A percentile compares a stretch with the other conserved stretches of the same genome.
Conservation (phyloP, 2,888 invertebrate species). For the Apodemia duryi region DNA sequence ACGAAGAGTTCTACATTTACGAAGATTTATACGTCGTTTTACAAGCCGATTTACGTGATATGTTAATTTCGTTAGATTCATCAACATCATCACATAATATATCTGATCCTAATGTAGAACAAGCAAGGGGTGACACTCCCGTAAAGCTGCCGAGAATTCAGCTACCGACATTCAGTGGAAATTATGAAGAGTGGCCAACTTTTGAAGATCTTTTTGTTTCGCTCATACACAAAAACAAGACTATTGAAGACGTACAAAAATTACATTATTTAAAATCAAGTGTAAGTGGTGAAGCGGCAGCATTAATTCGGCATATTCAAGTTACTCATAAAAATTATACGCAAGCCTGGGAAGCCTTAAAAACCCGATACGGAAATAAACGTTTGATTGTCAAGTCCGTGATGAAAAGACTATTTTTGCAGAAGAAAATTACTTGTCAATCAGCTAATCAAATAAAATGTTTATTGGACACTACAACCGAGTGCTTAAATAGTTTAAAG, state of each 20-base stretch:
- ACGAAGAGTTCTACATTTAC: slow-evolving; percentile 26
- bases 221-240: slow-evolving; percentile 17
- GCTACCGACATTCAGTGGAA: slow-evolving; percentile 19
- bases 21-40: slow-evolving; percentile 23
- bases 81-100: no score
- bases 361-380: slow-evolving; percentile 20
- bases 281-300: slow-evolving; percentile 25
- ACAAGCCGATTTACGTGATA: slow-evolving; percentile 21
- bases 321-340: slow-evolving; percentile 22
- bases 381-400: slow-evolving; percentile 17
- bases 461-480: slow-evolving; percentile 27
- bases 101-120: no score
- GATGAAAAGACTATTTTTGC: slow-evolving; percentile 18
- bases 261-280: slow-evolving; percentile 19
- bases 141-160: no score
- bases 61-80: background rate
- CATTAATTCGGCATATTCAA: slow-evolving; percentile 22
- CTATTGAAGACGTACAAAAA: background rate
- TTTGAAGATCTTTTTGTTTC: slow-evolving; percentile 23
- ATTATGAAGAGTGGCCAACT: slow-evolving; percentile 21
- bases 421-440: slow-evolving; percentile 18
- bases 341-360: slow-evolving; percentile 20
- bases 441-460: slow-evolving; percentile 13
- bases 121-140: no score
- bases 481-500: slow-evolving; percentile 32